Base-by-base conservation (phyloP, 2,888 invertebrate genomes). In the Tricholauxania praeusta region DNA sequence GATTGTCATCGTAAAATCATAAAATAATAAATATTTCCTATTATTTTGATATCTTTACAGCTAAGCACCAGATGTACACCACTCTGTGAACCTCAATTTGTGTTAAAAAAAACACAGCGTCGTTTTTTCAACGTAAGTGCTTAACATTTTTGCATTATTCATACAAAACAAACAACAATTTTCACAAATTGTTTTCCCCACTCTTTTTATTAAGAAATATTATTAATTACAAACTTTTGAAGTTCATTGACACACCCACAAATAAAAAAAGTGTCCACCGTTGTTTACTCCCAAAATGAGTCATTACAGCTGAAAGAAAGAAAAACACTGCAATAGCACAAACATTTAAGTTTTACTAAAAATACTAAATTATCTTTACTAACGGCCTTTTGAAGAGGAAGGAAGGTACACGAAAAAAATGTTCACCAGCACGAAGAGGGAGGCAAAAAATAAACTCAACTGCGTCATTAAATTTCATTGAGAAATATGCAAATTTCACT, bases 401-500 rank as follows among this genome's bases (percentile, higher is more conserved):
- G 39, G 6, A 39, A 39, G 39, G 6, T 5, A 39, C 39, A 5
- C 39, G 6, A 39, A 39, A n/a, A 39, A 39, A 39, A 1, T 39
- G 8, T 10, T 4, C 12, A 55, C 57, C 12, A 57, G 17, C 39
- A 39, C 3, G 4, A 53, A n/a, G 3, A 19, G 53, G 8, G 15
- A 53, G 7, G 10, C 12, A 19, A 12, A 17, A 47, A n/a, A 48
- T 48, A 32, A 55, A 57, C 47, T 39, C 39, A 12, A 53, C 53
- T 52, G 65, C 49, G 47, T 55, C 67, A 48, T 57, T 66, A 55
- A 67, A 67, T 55, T 67, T 57, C 12, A 57, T 67, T 67, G 67
- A 53, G 55, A 67, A 67, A 67, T 67, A 67, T 67, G 67, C 67
- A 67, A 55, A 67, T 67, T 32, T 47, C 22, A 14, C 67, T 39